A percentile compares a stretch with the other conserved stretches of the same genome.
These are phyloP conservation scores for Anseranas semipalmata DNA, from an alignment of 2,113 vertebrate species.

Conservation along the genomic window DNA sequence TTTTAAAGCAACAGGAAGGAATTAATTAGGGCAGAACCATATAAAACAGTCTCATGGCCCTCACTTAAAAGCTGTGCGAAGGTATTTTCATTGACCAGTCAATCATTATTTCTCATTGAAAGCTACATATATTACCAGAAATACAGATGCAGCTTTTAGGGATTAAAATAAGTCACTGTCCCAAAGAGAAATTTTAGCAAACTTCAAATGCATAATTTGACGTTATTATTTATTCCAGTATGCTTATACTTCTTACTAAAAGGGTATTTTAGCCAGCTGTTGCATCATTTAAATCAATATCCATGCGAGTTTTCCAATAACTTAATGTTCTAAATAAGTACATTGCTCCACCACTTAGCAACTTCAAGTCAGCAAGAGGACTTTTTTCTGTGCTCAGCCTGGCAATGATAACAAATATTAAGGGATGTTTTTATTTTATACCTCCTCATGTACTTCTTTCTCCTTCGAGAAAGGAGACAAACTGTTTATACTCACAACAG, in stretches of 20 bases:
- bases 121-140: neutral
- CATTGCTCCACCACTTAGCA: neutral
- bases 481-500: neutral
- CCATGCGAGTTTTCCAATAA: neutral
- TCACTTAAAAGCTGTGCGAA: neutral
- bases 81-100: neutral
- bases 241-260: slow-evolving; percentile 16
- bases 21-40: neutral
- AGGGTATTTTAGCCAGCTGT: slow-evolving; percentile 17
- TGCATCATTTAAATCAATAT: slow-evolving; percentile 50
- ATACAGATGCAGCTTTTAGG: slow-evolving; percentile 15
- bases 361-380: neutral
- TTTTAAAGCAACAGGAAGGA: neutral
- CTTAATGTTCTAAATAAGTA: slow-evolving; percentile 35
- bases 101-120: neutral
- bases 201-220: slow-evolving; percentile 29
- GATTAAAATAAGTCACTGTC: slow-evolving; percentile 25
- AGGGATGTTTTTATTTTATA: neutral
- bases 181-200: slow-evolving; percentile 12
- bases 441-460: neutral
- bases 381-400: neutral
- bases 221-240: slow-evolving; percentile 40
- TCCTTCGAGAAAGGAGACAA: neutral
- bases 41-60: neutral
- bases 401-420: neutral